phyloP scores from a whole-genome alignment of 2,888 invertebrate genomes.

The Patella ulyssiponensis region DNA sequence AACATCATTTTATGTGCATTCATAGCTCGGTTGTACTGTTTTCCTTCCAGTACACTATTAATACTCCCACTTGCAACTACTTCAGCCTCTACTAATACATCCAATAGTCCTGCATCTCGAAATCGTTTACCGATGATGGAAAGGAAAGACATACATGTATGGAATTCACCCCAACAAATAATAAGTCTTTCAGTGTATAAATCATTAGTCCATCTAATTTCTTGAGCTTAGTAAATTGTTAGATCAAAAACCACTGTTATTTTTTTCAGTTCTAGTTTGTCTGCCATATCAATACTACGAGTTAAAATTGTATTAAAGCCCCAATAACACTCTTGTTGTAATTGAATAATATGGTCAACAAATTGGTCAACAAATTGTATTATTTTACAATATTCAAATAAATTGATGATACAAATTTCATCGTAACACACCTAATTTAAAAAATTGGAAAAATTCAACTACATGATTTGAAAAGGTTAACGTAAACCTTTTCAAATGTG shows the following conservation, averaged over 20 bases:
- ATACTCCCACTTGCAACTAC: constrained; percentile 23
- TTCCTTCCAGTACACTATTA: constrained; percentile 24
- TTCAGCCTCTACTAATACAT: constrained; percentile 27
- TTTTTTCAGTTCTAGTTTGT: constrained; percentile 19
- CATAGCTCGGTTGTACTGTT: constrained; percentile 29
- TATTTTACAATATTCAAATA: too few species aligned
- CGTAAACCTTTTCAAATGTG: too few species aligned
- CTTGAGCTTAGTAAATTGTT: constrained; percentile 29
- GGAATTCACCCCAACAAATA: constrained; percentile 27
- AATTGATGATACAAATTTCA: too few species aligned
- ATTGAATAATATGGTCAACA: too few species aligned
- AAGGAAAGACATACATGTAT: constrained; percentile 25
- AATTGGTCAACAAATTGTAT: too few species aligned
- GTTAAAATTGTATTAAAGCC: constrained; percentile 15
- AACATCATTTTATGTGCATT: constrained; percentile 22
- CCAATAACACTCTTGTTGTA: not conserved
- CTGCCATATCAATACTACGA: constrained; percentile 24
- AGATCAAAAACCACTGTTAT: constrained; percentile 29
- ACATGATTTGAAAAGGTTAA: too few species aligned
- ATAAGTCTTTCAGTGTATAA: constrained; percentile 7
- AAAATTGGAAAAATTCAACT: too few species aligned
- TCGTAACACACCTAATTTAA: too few species aligned
- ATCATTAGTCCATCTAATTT: constrained; percentile 26
- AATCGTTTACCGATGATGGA: constrained; percentile 26
- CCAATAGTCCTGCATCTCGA: constrained; percentile 25